These are phyloP conservation scores for Hiodon tergisus DNA, from an alignment of 2,113 vertebrate species.

Conservation along the genomic window DNA sequence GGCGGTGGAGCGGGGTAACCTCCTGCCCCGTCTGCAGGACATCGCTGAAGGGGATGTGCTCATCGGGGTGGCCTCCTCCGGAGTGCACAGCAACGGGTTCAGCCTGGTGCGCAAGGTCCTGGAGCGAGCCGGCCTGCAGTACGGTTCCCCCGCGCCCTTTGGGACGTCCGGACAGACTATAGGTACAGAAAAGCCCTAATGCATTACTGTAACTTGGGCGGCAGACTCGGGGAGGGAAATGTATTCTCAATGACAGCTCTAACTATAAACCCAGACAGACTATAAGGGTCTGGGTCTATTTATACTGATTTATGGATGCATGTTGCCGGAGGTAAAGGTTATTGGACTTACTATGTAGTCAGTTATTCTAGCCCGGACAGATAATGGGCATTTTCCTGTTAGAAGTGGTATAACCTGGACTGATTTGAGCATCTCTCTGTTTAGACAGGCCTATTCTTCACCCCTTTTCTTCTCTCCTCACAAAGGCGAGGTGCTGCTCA, in stretches of 20 bases:
- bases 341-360: too few relatives aligned
- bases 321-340: too few relatives aligned
- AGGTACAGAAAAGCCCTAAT: slow-evolving; percentile 55
- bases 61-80: slow-evolving; percentile 85
- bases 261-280: too few relatives aligned
- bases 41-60: slow-evolving; percentile 73
- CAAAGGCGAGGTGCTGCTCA: slow-evolving; percentile 80
- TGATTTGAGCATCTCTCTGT: neutral
- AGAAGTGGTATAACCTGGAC: too few relatives aligned
- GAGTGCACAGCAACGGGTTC: slow-evolving; percentile 93
- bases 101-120: slow-evolving; percentile 88
- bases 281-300: too few relatives aligned
- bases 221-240: neutral
- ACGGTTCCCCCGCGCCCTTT: slow-evolving; percentile 67
- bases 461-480: too few relatives aligned
- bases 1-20: slow-evolving; percentile 73
- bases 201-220: neutral
- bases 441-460: neutral
- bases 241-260: too few relatives aligned
- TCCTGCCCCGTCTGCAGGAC: slow-evolving; percentile 75
- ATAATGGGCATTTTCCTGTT: too few relatives aligned
- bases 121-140: slow-evolving; percentile 62
- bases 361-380: too few relatives aligned
- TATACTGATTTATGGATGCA: too few relatives aligned
- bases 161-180: slow-evolving; percentile 65